Evolutionary conservation across 2,888 invertebrate species (phyloP).

Genomic region (Scaptomyza reducta): DNA sequence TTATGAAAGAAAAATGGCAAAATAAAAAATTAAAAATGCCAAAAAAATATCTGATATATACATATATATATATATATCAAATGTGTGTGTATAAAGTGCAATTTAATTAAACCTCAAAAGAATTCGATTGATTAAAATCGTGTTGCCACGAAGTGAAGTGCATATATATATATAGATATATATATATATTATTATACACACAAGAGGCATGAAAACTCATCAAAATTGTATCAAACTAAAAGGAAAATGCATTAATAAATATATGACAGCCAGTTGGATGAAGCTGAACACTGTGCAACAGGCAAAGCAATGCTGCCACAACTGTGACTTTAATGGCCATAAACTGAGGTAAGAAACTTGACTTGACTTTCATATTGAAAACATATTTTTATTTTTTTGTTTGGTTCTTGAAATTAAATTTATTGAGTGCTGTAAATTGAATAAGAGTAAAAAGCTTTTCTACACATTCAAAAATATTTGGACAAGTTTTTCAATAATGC

Average conservation of each 20-base stretch:
- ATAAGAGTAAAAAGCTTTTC: constrained; percentile 71
- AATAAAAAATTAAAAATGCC: background rate
- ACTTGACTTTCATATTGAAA: background rate
- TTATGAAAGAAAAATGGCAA: constrained; percentile 1
- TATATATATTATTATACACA: background rate
- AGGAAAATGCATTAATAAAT: constrained; percentile 48
- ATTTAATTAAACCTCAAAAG: constrained; percentile 70
- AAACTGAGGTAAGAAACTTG: constrained; percentile 14
- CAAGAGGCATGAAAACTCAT: constrained; percentile 37
- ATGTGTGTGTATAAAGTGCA: constrained; percentile 28
- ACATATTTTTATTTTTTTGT: constrained; percentile 21
- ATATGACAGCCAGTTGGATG: constrained; percentile 37
- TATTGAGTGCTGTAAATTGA: constrained; percentile 50
- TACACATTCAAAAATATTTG: constrained; percentile 78
- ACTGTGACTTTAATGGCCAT: constrained; percentile 3
- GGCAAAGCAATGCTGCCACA: constrained; percentile 12
- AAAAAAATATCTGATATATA: constrained; percentile 7
- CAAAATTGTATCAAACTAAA: constrained; percentile 39
- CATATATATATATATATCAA: background rate
- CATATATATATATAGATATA: background rate
- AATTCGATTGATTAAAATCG: constrained; percentile 64
- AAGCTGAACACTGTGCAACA: constrained; percentile 20
- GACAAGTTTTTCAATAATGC: constrained; percentile 80
- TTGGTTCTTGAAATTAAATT: constrained; percentile 46
- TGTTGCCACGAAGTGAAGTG: constrained; percentile 25